Evolutionary conservation across 1,140 invertebrate species (phyloP).

Genomic region (Doryteuthis pealeii): DNA sequence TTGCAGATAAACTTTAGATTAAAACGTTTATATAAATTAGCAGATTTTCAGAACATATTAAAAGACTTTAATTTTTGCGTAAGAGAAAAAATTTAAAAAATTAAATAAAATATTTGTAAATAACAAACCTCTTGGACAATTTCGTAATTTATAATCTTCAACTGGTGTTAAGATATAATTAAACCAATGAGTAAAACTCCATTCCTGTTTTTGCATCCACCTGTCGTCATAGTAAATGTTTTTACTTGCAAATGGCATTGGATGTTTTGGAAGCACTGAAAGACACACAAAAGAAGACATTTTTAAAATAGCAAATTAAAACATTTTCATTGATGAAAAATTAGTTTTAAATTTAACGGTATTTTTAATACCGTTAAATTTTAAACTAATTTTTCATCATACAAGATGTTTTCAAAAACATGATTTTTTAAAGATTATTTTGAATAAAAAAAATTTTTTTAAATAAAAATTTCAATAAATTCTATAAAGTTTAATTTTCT

Average conservation of each 20-base stretch:
- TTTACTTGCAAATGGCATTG: constrained; percentile 59
- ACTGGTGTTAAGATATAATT: constrained; percentile 84
- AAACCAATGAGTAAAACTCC: constrained; percentile 82
- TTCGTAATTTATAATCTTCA: constrained; percentile 61
- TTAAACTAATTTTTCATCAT: too few relatives aligned
- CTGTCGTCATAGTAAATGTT: constrained; percentile 74
- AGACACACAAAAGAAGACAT: constrained; percentile 7
- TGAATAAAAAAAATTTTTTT: too few relatives aligned
- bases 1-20: too few relatives aligned
- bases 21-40: too few relatives aligned
- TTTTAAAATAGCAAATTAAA: neutral
- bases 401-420: too few relatives aligned
- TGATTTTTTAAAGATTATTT: too few relatives aligned
- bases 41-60: too few relatives aligned
- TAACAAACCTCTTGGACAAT: constrained; percentile 41
- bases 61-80: too few relatives aligned
- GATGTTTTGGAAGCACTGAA: constrained; percentile 54
- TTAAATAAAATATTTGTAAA: too few relatives aligned
- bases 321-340: neutral
- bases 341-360: neutral
- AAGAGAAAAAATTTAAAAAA: too few relatives aligned
- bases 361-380: neutral
- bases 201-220: constrained; percentile 78
- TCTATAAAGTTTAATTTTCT: too few relatives aligned
- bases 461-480: too few relatives aligned